phyloP scores from a whole-genome alignment of 1,140 invertebrate genomes.

The Sinonovacula constricta region DNA sequence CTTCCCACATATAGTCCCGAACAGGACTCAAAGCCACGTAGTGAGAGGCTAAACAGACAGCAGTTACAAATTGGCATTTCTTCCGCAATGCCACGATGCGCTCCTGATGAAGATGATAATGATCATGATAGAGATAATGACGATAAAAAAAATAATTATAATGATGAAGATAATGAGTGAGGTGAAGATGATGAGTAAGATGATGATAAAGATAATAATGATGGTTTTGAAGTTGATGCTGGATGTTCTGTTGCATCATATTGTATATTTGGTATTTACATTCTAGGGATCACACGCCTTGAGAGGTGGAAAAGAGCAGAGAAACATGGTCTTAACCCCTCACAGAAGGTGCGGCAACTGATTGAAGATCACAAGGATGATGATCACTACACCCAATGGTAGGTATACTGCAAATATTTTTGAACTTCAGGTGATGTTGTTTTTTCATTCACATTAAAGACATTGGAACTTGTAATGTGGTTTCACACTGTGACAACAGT shows the following conservation, averaged over 20 bases:
- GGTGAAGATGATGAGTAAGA: background rate
- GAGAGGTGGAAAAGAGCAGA: slow-evolving; percentile 73
- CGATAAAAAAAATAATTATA: no score
- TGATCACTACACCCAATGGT: slow-evolving; percentile 66
- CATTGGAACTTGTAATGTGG: no score
- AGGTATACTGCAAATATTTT: slow-evolving; percentile 9
- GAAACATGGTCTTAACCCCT: slow-evolving; percentile 71
- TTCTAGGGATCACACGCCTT: slow-evolving; percentile 67
- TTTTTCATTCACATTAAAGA: background rate
- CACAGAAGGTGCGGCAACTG: slow-evolving; percentile 61
- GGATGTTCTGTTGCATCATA: background rate
- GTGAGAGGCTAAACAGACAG: no score
- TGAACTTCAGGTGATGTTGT: background rate
- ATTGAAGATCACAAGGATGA: slow-evolving; percentile 55
- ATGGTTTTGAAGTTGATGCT: background rate
- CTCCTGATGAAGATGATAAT: background rate
- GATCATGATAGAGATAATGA: background rate
- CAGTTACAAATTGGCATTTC: no score
- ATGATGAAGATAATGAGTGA: no score
- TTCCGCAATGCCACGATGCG: no score
- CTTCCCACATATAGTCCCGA: no score
- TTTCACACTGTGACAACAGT: background rate
- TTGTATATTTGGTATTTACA: no score
- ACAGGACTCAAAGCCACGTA: no score
- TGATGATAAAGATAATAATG: background rate